These are phyloP conservation scores for Barnardius zonarius DNA, from an alignment of 2,113 vertebrate species.

Conservation along the genomic window DNA sequence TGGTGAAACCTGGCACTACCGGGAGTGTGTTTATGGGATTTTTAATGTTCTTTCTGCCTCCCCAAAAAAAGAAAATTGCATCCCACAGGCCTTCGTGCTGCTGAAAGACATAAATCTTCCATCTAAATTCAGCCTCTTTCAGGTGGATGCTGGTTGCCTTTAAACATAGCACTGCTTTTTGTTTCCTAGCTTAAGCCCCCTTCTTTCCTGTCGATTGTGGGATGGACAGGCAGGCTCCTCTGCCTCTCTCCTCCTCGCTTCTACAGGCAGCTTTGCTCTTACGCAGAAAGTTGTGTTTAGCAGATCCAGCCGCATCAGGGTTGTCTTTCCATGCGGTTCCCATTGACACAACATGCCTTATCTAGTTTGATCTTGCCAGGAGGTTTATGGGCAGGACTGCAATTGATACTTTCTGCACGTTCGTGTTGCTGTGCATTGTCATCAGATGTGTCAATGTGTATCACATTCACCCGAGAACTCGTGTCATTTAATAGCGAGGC, in stretches of 20 bases:
- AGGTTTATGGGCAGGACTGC: background rate
- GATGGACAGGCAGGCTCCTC: background rate
- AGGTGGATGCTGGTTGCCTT: background rate
- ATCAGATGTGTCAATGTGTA: background rate
- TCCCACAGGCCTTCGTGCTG: background rate
- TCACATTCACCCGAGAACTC: background rate
- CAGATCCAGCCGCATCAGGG: fast-evolving
- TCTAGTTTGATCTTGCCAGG: background rate
- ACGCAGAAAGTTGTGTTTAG: background rate
- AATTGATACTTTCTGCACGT: background rate
- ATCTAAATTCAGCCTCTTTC: background rate
- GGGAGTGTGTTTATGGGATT: background rate
- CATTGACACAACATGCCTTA: background rate
- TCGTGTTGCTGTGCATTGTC: background rate
- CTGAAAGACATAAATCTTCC: background rate
- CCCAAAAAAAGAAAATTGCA: background rate
- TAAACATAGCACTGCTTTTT: background rate
- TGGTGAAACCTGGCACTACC: background rate
- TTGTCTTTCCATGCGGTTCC: background rate
- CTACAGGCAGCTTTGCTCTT: background rate
- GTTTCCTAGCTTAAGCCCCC: background rate
- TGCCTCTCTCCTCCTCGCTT: background rate
- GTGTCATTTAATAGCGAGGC: background rate
- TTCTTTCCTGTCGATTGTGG: background rate
- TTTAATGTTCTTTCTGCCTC: slow-evolving; percentile 1